phyloP scores from a whole-genome alignment of 2,797 vertebrate species.

The Lithobates pipiens region DNA sequence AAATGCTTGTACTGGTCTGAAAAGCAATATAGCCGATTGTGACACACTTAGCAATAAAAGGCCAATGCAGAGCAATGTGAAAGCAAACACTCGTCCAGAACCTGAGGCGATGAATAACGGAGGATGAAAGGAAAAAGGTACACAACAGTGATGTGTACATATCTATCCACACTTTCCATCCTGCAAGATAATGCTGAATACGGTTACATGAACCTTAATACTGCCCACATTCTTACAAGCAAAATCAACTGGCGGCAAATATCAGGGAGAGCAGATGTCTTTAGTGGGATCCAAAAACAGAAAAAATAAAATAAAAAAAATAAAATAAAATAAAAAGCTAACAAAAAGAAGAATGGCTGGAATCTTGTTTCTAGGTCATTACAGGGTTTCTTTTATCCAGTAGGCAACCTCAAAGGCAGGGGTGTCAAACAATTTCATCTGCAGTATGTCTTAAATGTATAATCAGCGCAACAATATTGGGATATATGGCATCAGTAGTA shows the following conservation, averaged over 20 bases:
- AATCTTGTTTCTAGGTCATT: too few relatives aligned
- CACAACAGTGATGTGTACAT: neutral
- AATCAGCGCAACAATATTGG: too few relatives aligned
- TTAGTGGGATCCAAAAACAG: neutral
- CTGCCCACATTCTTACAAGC: neutral
- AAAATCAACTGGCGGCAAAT: neutral
- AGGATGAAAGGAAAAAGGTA: slow-evolving; percentile 10
- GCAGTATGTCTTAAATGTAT: too few relatives aligned
- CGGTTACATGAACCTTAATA: neutral
- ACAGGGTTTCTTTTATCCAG: too few relatives aligned
- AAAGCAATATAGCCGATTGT: neutral
- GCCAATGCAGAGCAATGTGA: neutral
- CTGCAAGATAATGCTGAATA: neutral
- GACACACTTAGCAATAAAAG: neutral
- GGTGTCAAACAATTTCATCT: too few relatives aligned
- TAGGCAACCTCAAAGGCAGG: too few relatives aligned
- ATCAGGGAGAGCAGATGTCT: neutral
- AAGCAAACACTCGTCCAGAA: neutral
- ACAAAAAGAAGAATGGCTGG: too few relatives aligned
- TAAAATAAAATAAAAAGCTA: too few relatives aligned
- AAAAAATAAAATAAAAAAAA: neutral
- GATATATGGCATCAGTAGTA: too few relatives aligned
- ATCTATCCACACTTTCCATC: neutral
- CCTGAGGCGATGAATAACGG: neutral
- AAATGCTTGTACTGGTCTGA: neutral